phyloP scores from a whole-genome alignment of 2,113 vertebrate species.

The Sardina pilchardus region DNA sequence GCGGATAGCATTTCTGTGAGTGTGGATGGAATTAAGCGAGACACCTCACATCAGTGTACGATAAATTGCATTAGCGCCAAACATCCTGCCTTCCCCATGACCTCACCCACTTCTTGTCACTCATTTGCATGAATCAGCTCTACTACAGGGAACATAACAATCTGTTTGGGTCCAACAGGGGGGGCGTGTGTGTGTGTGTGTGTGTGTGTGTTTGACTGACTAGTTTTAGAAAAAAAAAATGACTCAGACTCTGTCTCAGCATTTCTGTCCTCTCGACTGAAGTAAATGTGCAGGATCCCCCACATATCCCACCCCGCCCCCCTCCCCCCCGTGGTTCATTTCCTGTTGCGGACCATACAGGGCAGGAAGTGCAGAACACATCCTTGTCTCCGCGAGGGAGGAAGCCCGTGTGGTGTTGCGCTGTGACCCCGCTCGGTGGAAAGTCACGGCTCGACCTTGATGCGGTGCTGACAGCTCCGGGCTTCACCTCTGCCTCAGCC shows the following conservation, averaged over 20 bases:
- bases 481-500: conserved; percentile 45
- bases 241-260: neutral
- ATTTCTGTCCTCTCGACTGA: conserved; percentile 21
- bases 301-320: neutral
- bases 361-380: conserved; percentile 72
- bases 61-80: neutral
- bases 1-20: neutral
- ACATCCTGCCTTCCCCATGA: conserved; percentile 3
- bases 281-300: conserved; percentile 54
- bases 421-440: conserved; percentile 65
- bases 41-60: neutral
- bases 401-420: conserved; percentile 67
- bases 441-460: conserved; percentile 71
- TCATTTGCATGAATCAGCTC: conserved; percentile 2
- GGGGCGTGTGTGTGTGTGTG: neutral
- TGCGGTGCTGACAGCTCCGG: conserved; percentile 64
- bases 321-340: conserved; percentile 55
- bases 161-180: neutral
- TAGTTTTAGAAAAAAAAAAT: neutral
- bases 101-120: conserved; percentile 12
- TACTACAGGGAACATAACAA: conserved; percentile 3
- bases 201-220: conserved; percentile 11
- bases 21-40: conserved; percentile 7
- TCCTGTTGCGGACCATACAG: conserved; percentile 69
- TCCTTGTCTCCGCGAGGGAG: conserved; percentile 71